Conservation (phyloP, 2,797 vertebrate species). For the Passerculus sandwichensis region DNA sequence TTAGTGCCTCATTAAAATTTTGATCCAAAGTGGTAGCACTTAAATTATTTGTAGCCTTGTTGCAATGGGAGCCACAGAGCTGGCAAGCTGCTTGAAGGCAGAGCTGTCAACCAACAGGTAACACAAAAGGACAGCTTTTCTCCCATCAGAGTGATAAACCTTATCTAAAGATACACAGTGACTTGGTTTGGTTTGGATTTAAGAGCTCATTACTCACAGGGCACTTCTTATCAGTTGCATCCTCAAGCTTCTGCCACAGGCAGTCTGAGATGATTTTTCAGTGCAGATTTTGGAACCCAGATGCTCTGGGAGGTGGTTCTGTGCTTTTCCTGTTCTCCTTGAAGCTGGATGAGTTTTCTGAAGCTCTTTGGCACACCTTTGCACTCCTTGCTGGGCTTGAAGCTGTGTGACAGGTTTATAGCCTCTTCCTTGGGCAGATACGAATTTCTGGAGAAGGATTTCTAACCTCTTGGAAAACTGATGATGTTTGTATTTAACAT, state of each 20-base stretch:
- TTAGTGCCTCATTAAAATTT: slow-evolving; percentile 60
- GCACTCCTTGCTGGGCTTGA: neutral
- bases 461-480: neutral
- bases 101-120: neutral
- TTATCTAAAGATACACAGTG: neutral
- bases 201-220: neutral
- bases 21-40: slow-evolving; percentile 20
- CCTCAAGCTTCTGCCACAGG: neutral
- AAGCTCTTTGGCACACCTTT: neutral
- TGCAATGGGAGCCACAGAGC: neutral
- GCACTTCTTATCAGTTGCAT: neutral
- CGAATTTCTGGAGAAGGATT: neutral
- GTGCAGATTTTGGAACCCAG: neutral
- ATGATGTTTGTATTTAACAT: neutral
- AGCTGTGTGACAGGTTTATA: neutral
- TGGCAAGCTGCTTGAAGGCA: neutral
- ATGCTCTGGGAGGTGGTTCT: neutral
- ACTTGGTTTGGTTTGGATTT: slow-evolving; percentile 10
- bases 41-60: slow-evolving; percentile 30
- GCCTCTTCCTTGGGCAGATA: neutral
- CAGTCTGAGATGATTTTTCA: neutral
- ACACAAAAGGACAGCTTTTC: neutral
- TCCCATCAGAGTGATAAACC: neutral
- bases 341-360: neutral
- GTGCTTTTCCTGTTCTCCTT: neutral